These are phyloP conservation scores for Sebastes oblongus DNA, from an alignment of 2,797 vertebrate genomes.

Conservation along the genomic window DNA sequence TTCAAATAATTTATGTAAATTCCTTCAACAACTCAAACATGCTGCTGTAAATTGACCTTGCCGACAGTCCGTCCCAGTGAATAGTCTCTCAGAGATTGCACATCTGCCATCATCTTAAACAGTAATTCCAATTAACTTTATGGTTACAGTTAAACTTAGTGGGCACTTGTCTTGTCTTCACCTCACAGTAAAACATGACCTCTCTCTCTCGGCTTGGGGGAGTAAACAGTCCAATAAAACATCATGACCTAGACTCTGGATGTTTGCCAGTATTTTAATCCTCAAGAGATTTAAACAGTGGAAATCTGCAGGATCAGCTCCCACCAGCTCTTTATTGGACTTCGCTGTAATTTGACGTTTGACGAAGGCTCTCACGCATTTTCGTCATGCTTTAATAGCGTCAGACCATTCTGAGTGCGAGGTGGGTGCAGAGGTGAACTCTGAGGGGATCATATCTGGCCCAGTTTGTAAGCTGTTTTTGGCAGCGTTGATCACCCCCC, in stretches of 20 bases:
- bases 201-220: slow-evolving; percentile 7
- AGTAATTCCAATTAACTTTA: slow-evolving; percentile 36
- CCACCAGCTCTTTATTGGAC: neutral
- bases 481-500: slow-evolving; percentile 3
- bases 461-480: slow-evolving; percentile 44
- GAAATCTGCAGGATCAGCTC: slow-evolving; percentile 23
- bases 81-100: neutral
- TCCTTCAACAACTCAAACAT: neutral
- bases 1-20: neutral
- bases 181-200: slow-evolving; percentile 55
- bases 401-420: slow-evolving; percentile 14
- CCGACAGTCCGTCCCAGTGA: neutral
- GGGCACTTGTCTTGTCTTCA: slow-evolving; percentile 43
- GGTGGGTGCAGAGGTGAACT: slow-evolving; percentile 38
- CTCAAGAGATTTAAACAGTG: slow-evolving; percentile 14
- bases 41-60: neutral
- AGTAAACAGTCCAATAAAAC: slow-evolving; percentile 67
- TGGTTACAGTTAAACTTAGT: slow-evolving; percentile 14
- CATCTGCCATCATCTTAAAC: neutral
- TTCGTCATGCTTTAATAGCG: slow-evolving; percentile 3
- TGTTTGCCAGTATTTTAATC: slow-evolving; percentile 30
- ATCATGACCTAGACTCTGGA: slow-evolving; percentile 26
- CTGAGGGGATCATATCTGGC: slow-evolving; percentile 43
- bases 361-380: neutral
- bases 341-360: neutral